Base-by-base conservation (phyloP, 2,888 invertebrate species). In the Trimorus sp. region DNA sequence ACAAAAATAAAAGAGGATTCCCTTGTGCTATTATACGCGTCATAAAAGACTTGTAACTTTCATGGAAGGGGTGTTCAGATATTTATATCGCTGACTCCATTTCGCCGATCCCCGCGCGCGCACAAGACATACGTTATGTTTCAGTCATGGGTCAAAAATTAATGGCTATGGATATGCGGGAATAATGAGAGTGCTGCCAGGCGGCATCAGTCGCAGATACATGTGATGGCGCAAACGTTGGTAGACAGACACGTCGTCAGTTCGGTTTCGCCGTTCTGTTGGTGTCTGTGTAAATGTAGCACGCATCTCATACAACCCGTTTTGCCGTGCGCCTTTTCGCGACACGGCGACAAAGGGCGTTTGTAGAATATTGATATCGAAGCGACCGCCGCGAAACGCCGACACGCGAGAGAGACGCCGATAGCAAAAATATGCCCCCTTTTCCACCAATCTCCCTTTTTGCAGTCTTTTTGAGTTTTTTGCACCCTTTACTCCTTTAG, bases 341-440 rank as follows among this genome's bases (percentile, higher is more conserved):
- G 83, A 84, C 86, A 40, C 71, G 82, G 83, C 86, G 88, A 90
- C 91, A 91, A 91, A 91, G 89, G 88, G 88, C 84, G 90, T 90
- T 91, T 91, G 91, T 90, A 91, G 89, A 90, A 91, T 91, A 91
- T 91, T 91, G 90, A 90, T 91, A 91, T 90, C 89, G 90, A 89
- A 89, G 87, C 85, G 84, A 85, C 86, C 79, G 84, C 81, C 84
- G 83, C 80, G 74, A 71, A 76, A 66, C 63, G 81, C 74, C 77
- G 83, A 65, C 84, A 87, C 87, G 86, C 85, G 86, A 86, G 82
- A 85, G 85, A 82, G 73, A 83, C 81, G 75, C 84, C 85, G 85
- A 84, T 79, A 82, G 85, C 70, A 80, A 82, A 68, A 84, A 82
- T 83, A 62, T 82, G 69, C 62, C 73, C 83, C 84, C 81, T 84